phyloP scores from a whole-genome alignment of 53 echinoderm and acorn worm species.

The Hippasteria phrygiana region DNA sequence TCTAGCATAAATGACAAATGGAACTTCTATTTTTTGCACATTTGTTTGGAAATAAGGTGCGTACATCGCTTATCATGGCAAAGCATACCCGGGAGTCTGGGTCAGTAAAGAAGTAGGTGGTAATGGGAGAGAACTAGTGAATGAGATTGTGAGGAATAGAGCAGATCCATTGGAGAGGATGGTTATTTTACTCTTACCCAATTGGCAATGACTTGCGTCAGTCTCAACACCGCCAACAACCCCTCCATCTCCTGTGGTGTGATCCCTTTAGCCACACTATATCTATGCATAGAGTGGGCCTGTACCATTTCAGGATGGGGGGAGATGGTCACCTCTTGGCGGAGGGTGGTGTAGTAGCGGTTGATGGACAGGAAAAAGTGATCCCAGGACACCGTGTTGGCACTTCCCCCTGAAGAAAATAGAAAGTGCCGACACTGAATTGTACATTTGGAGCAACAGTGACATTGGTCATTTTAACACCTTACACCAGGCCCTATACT shows the following conservation, averaged over 20 bases:
- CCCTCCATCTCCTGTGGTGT: constrained; percentile 99
- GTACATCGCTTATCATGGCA: too few relatives aligned
- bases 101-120: too few relatives aligned
- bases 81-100: too few relatives aligned
- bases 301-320: constrained; percentile 71
- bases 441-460: too few relatives aligned
- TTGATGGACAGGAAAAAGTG: constrained; percentile 95
- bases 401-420: constrained; percentile 75
- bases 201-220: constrained; percentile 82
- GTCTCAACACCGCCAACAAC: constrained; percentile 81
- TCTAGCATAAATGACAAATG: too few relatives aligned
- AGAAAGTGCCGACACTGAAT: too few relatives aligned
- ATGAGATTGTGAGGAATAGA: too few relatives aligned
- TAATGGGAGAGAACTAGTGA: too few relatives aligned
- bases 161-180: neutral
- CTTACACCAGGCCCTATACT: too few relatives aligned
- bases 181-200: constrained; percentile 66
- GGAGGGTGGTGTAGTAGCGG: constrained; percentile 90
- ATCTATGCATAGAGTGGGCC: constrained; percentile 55
- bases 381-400: constrained; percentile 92
- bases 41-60: too few relatives aligned
- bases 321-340: constrained; percentile 83
- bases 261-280: constrained; percentile 82
- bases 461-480: too few relatives aligned
- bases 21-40: too few relatives aligned